phyloP scores from a whole-genome alignment of 2,888 invertebrate genomes.

The Ferrisia virgata region DNA sequence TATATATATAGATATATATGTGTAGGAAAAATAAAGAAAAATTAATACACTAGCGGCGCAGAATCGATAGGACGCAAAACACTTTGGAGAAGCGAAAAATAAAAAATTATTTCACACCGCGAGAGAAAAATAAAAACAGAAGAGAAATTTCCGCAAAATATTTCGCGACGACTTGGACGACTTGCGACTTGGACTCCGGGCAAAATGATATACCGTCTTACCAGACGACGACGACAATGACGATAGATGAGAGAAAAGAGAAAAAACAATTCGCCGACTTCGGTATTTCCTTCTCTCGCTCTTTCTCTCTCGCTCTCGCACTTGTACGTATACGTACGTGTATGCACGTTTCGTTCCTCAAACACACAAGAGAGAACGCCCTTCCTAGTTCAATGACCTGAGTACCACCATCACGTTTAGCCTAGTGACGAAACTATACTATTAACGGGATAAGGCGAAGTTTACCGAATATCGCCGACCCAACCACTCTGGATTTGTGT shows the following conservation, averaged over 20 bases:
- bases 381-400: conserved; percentile 45
- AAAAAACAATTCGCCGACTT: conserved; percentile 40
- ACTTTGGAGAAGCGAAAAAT: background rate
- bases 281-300: conserved; percentile 42
- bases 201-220: conserved; percentile 43
- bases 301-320: no score
- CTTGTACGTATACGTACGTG: conserved; percentile 28
- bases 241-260: conserved; percentile 45
- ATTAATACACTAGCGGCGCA: background rate
- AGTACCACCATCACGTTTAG: conserved; percentile 46
- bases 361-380: conserved; percentile 46
- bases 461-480: conserved; percentile 33
- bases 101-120: background rate
- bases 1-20: no score
- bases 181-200: background rate
- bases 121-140: background rate
- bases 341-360: conserved; percentile 43
- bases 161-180: background rate
- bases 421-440: conserved; percentile 45
- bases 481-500: background rate
- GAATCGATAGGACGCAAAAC: background rate
- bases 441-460: conserved; percentile 41
- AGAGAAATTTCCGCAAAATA: conserved; percentile 3
- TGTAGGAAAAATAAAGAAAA: background rate
- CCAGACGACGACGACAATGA: conserved; percentile 44